phyloP scores from a whole-genome alignment of 2,888 invertebrate genomes.

The Lasioglossum vierecki region DNA sequence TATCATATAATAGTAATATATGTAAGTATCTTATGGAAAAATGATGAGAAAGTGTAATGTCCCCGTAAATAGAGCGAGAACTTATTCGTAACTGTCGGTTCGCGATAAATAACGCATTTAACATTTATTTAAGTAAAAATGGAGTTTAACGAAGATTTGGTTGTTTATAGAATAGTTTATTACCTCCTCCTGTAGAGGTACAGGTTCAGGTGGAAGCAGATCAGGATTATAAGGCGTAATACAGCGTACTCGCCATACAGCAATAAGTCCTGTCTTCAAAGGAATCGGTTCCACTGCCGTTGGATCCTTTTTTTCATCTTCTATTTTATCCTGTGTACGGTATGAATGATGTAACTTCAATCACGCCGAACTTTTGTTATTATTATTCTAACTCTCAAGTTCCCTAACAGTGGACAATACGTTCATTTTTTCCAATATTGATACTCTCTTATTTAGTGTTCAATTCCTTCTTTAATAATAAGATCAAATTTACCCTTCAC shows the following conservation, averaged over 20 bases:
- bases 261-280: slow-evolving; percentile 80
- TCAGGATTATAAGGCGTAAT: slow-evolving; percentile 89
- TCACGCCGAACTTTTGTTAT: neutral
- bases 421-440: no score
- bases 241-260: slow-evolving; percentile 89
- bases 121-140: neutral
- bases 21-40: no score
- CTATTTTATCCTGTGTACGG: slow-evolving; percentile 7
- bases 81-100: neutral
- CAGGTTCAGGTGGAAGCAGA: slow-evolving; percentile 89
- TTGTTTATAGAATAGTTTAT: neutral
- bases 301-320: slow-evolving; percentile 62
- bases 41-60: no score
- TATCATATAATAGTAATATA: no score
- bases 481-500: no score
- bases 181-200: slow-evolving; percentile 86
- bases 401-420: no score
- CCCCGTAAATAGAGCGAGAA: no score
- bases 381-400: no score
- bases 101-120: neutral
- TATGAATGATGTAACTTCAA: neutral
- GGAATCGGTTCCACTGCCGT: slow-evolving; percentile 67
- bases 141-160: neutral
- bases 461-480: no score
- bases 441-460: no score